Percentiles rank a stretch among this genome's conserved stretches.
Conservation (phyloP, 2,888 invertebrate species). For the Panzeria rudis region DNA sequence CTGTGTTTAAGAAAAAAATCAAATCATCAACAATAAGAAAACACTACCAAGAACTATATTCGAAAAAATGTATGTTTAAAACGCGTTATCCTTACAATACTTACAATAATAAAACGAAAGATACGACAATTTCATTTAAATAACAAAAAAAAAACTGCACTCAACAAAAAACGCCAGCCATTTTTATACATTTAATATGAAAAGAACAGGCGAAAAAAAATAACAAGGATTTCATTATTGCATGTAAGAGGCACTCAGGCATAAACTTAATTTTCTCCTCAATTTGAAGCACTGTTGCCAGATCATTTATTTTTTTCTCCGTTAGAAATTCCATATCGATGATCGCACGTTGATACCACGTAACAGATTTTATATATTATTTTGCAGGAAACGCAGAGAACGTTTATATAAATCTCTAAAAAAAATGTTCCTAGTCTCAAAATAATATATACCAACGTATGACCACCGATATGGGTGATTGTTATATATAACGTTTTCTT, state of each 20-base stretch:
- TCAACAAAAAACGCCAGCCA: conserved; percentile 24
- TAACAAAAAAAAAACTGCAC: neutral
- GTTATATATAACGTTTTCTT: too few species aligned
- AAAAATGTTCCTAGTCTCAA: too few species aligned
- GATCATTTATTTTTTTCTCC: too few species aligned
- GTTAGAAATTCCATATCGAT: too few species aligned
- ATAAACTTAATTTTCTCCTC: conserved; percentile 53
- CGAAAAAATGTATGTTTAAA: conserved; percentile 27
- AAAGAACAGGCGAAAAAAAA: neutral
- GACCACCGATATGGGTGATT: too few species aligned
- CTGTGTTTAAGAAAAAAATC: neutral
- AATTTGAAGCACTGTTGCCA: neutral
- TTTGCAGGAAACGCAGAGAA: too few species aligned
- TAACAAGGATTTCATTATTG: conserved; percentile 47
- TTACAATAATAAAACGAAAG: conserved; percentile 38
- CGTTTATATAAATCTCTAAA: too few species aligned
- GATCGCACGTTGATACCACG: too few species aligned
- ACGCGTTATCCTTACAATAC: conserved; percentile 52
- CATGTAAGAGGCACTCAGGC: conserved; percentile 59
- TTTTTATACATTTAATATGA: conserved; percentile 41
- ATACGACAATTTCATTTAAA: conserved; percentile 21
- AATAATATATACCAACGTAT: too few species aligned
- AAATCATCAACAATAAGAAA: conserved; percentile 27
- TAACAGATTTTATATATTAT: too few species aligned
- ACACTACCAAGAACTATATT: conserved; percentile 21